A percentile compares a stretch with the other conserved stretches of the same genome.
Evolutionary conservation across 2,888 invertebrate genomes (phyloP).

Genomic region (Phaonia tiefii): DNA sequence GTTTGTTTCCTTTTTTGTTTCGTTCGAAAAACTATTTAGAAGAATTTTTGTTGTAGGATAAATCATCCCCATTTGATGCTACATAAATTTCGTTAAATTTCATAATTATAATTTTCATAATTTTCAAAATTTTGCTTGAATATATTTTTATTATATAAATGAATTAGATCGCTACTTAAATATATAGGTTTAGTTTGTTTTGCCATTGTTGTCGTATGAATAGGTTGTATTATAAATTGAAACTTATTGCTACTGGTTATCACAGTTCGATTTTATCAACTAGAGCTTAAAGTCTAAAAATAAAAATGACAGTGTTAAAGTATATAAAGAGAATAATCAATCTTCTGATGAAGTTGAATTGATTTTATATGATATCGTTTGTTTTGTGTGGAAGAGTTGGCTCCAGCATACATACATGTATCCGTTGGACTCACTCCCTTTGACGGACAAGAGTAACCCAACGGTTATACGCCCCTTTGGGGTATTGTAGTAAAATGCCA

Average conservation of each 20-base stretch:
- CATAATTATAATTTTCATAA: constrained; percentile 19
- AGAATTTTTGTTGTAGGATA: too few species aligned
- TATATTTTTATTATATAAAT: constrained; percentile 34
- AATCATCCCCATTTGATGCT: not conserved
- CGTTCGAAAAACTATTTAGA: not conserved
- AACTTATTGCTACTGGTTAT: constrained; percentile 61
- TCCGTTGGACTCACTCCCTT: too few species aligned
- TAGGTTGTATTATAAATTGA: constrained; percentile 42
- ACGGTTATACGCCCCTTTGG: too few species aligned
- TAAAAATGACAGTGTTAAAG: not conserved
- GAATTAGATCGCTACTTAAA: constrained; percentile 17
- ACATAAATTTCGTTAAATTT: constrained; percentile 7
- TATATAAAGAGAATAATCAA: not conserved
- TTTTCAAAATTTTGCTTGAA: not conserved
- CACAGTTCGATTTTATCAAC: constrained; percentile 59
- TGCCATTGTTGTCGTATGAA: constrained; percentile 44
- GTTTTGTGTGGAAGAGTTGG: too few species aligned
- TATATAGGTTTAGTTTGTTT: constrained; percentile 62
- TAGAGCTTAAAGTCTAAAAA: constrained; percentile 17
- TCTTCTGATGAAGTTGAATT: too few species aligned
- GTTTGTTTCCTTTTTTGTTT: constrained; percentile 6
- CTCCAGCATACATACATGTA: too few species aligned
- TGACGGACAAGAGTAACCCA: too few species aligned
- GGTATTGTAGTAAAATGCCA: too few species aligned
- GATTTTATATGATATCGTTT: too few species aligned